A percentile compares a stretch with the other conserved stretches of the same genome.
These are phyloP conservation scores for Toxonevra muliebris DNA, from an alignment of 2,888 invertebrate genomes.

Conservation along the genomic window DNA sequence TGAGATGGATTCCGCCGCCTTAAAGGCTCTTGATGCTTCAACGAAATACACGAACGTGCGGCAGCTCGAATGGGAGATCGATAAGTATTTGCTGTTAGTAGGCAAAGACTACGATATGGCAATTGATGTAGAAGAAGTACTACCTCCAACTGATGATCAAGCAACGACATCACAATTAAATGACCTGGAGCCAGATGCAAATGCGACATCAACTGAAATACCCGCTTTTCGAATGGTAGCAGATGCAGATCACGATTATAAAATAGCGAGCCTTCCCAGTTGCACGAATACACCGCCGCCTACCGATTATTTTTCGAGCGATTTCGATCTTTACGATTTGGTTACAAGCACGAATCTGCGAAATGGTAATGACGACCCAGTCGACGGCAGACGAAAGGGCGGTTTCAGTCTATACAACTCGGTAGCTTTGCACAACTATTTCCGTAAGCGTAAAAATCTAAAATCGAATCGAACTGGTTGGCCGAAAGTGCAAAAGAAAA, in stretches of 20 bases:
- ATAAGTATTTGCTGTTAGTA: constrained; percentile 55
- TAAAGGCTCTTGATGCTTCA: constrained; percentile 51
- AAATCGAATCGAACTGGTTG: constrained; percentile 85
- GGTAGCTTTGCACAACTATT: constrained; percentile 49
- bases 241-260: too few species aligned
- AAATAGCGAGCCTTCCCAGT: too few species aligned
- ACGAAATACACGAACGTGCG: constrained; percentile 50
- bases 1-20: constrained; percentile 52
- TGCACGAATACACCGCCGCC: constrained; percentile 51
- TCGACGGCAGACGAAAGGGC: constrained; percentile 38
- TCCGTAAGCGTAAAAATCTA: constrained; percentile 58
- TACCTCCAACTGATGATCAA: constrained; percentile 1
- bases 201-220: background rate
- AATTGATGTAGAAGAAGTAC: constrained; percentile 23
- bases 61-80: constrained; percentile 57
- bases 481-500: constrained; percentile 70
- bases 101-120: constrained; percentile 48
- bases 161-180: background rate
- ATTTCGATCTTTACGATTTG: constrained; percentile 59
- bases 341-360: constrained; percentile 42
- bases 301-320: constrained; percentile 59
- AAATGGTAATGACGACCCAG: constrained; percentile 44
- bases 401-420: constrained; percentile 49
- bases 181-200: background rate
- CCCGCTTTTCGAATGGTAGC: background rate